Evolutionary conservation across 2,888 invertebrate species (phyloP).

Genomic region (Timema podura): DNA sequence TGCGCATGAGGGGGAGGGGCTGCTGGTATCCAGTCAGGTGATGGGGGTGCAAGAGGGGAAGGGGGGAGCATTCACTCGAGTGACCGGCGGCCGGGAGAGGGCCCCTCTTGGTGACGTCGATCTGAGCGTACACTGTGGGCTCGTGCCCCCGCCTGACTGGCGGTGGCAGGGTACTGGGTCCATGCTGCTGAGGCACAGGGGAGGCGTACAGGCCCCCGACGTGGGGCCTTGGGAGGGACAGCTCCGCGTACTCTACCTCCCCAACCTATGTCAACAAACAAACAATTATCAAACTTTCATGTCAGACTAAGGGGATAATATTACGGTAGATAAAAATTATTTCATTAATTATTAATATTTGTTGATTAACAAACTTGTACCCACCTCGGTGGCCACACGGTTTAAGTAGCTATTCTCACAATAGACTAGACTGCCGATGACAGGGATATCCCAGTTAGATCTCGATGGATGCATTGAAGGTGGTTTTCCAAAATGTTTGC

Average conservation of each 20-base stretch:
- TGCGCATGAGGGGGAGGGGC: slow-evolving; percentile 40
- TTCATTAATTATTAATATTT: neutral
- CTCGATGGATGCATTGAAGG: neutral
- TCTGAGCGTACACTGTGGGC: slow-evolving; percentile 55
- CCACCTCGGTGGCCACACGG: too few species aligned
- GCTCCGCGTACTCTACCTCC: slow-evolving; percentile 55
- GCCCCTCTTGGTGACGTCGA: slow-evolving; percentile 46
- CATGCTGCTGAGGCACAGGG: neutral
- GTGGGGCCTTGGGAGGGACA: slow-evolving; percentile 45
- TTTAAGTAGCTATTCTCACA: too few species aligned
- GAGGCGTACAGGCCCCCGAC: slow-evolving; percentile 33
- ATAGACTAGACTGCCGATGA: too few species aligned
- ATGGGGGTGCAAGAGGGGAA: slow-evolving; percentile 45
- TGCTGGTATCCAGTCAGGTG: slow-evolving; percentile 40
- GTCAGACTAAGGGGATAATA: neutral
- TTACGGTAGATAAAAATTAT: neutral
- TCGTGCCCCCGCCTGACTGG: slow-evolving; percentile 42
- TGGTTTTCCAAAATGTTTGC: too few species aligned
- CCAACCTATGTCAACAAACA: slow-evolving; percentile 43
- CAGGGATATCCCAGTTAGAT: neutral
- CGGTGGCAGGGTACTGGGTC: slow-evolving; percentile 24
- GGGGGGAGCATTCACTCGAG: slow-evolving; percentile 43
- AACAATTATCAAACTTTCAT: neutral
- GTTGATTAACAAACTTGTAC: neutral
- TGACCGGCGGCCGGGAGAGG: slow-evolving; percentile 40